A percentile compares a stretch with the other conserved stretches of the same genome.
These are phyloP conservation scores for Meriones psammophilus DNA, from an alignment of 2,797 vertebrate genomes.

Conservation along the genomic window DNA sequence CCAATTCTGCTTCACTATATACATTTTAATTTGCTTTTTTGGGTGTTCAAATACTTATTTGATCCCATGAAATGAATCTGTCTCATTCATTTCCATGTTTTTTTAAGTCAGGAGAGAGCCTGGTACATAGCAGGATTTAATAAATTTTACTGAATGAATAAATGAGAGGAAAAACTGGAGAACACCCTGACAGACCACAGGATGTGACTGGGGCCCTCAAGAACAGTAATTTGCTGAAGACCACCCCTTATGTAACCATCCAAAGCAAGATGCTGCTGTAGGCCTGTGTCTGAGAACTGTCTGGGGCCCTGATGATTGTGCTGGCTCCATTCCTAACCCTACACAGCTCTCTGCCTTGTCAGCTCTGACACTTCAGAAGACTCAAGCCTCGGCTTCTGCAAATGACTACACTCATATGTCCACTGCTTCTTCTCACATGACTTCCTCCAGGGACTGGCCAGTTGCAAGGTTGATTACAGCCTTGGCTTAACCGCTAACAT, in stretches of 20 bases:
- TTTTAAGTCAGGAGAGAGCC: constrained; percentile 10
- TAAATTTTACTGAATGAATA: constrained; percentile 4
- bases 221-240: neutral
- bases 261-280: neutral
- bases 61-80: neutral
- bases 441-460: neutral
- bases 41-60: neutral
- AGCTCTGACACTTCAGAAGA: neutral
- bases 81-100: neutral
- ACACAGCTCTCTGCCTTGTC: neutral
- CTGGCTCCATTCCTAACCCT: neutral
- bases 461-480: neutral
- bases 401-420: neutral
- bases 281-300: neutral
- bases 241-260: neutral
- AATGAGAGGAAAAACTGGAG: neutral
- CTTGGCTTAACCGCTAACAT: neutral
- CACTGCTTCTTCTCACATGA: neutral
- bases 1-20: too few species aligned
- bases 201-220: neutral
- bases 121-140: neutral
- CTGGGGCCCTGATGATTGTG: neutral
- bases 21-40: constrained; percentile 1
- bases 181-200: neutral
- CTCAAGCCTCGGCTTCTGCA: neutral